Conservation (phyloP, 2,888 invertebrate genomes). For the Pseudococcus jackbeardsleyi region DNA sequence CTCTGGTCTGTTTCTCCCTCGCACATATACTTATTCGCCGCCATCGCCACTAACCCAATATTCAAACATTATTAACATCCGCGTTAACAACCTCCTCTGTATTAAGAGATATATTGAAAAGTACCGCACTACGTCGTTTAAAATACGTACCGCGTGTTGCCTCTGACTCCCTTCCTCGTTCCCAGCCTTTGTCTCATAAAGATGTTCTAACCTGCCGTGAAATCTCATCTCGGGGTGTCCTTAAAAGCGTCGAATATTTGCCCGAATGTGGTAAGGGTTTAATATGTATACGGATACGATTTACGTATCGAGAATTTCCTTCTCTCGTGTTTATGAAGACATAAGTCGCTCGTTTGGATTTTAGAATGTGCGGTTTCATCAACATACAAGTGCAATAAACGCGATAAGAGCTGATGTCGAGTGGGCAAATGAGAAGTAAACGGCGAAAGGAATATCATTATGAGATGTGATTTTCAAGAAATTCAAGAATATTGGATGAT, state of each 20-base stretch:
- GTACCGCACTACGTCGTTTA: slow-evolving; percentile 17
- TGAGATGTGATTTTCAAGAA: background rate
- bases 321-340: background rate
- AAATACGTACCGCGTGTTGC: background rate
- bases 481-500: too few relatives aligned
- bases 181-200: background rate
- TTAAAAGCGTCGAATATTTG: slow-evolving; percentile 10
- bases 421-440: background rate
- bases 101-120: slow-evolving; percentile 64
- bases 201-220: background rate
- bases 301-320: background rate
- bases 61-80: slow-evolving; percentile 63
- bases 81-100: slow-evolving; percentile 63
- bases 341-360: background rate
- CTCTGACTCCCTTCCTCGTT: background rate
- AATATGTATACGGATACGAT: slow-evolving; percentile 3
- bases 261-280: background rate
- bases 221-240: slow-evolving; percentile 2
- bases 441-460: background rate
- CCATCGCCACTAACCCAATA: slow-evolving; percentile 51
- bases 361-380: background rate
- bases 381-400: background rate
- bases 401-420: background rate
- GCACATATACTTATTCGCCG: background rate
- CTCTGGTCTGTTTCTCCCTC: background rate